Percentiles rank a stretch among this genome's conserved stretches.
phyloP scores from a whole-genome alignment of 2,113 vertebrate genomes.

The Tretioscincus oriximinensis region DNA sequence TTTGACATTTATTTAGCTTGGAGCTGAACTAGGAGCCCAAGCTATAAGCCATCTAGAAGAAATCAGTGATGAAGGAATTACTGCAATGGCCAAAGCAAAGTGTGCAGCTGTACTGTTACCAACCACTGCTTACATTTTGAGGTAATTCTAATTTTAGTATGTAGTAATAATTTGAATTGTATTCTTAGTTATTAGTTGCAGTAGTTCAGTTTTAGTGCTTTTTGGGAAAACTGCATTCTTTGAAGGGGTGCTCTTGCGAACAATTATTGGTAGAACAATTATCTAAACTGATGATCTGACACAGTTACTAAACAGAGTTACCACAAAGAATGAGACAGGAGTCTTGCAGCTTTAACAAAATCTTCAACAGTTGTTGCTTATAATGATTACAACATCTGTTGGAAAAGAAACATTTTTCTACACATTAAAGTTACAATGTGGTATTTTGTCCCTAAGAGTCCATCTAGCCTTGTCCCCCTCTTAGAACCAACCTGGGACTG shows the following conservation, averaged over 20 bases:
- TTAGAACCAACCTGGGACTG: no score
- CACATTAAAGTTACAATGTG: no score
- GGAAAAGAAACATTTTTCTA: no score
- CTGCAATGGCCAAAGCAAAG: slow-evolving; percentile 82
- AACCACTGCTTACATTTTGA: slow-evolving; percentile 94
- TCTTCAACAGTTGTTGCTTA: no score
- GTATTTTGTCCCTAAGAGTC: no score
- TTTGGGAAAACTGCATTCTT: not conserved
- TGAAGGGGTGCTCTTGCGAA: no score
- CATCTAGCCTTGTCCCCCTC: no score
- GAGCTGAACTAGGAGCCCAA: slow-evolving; percentile 84
- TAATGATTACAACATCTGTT: no score
- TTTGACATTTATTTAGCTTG: slow-evolving; percentile 76
- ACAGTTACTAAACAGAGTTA: no score
- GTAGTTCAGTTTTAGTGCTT: not conserved
- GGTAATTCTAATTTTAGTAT: slow-evolving; percentile 68
- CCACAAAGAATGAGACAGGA: no score
- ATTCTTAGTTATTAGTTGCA: not conserved
- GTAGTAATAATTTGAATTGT: not conserved
- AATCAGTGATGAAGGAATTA: slow-evolving; percentile 86
- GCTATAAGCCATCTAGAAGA: slow-evolving; percentile 97
- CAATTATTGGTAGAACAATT: not conserved
- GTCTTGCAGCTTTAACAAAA: no score
- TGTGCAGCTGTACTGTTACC: slow-evolving; percentile 88
- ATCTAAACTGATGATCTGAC: not conserved